phyloP scores from a whole-genome alignment of 2,113 vertebrate species.

The Panthera leo region DNA sequence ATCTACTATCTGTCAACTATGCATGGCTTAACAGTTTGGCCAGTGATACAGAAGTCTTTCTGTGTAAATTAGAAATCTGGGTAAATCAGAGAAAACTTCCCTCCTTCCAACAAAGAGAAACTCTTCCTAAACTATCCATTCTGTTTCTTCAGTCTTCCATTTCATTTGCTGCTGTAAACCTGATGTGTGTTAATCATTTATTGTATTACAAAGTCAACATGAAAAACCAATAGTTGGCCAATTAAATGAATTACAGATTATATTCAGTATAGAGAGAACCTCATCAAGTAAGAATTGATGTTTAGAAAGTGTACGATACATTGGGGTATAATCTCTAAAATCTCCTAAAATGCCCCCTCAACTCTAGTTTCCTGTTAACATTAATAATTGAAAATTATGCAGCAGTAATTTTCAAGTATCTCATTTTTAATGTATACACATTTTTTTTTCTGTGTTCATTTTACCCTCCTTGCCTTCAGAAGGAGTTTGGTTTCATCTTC shows the following conservation, averaged over 20 bases:
- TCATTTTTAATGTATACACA: not conserved
- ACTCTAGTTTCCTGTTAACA: not conserved
- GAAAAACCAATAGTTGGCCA: not conserved
- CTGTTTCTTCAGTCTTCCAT: conserved; percentile 30
- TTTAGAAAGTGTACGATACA: not conserved
- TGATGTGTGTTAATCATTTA: not conserved
- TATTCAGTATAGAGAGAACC: not conserved
- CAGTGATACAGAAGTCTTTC: not conserved
- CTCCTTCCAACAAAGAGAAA: conserved; percentile 14
- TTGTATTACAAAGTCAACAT: not conserved
- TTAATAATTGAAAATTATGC: not conserved
- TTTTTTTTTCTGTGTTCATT: not conserved
- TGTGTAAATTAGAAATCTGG: not conserved
- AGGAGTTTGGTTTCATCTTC: conserved; percentile 48
- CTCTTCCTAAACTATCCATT: not conserved
- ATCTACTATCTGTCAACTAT: not conserved
- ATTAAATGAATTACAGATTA: conserved; percentile 27
- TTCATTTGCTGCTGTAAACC: conserved; percentile 24
- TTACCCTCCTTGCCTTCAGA: conserved; percentile 46
- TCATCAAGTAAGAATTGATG: not conserved
- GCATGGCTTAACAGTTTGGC: not conserved
- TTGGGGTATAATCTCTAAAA: not conserved
- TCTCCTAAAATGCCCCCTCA: not conserved
- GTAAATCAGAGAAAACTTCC: not conserved
- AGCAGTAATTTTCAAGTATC: not conserved